Base-by-base conservation (phyloP, 2,888 invertebrate species). In the Noctua pronuba region DNA sequence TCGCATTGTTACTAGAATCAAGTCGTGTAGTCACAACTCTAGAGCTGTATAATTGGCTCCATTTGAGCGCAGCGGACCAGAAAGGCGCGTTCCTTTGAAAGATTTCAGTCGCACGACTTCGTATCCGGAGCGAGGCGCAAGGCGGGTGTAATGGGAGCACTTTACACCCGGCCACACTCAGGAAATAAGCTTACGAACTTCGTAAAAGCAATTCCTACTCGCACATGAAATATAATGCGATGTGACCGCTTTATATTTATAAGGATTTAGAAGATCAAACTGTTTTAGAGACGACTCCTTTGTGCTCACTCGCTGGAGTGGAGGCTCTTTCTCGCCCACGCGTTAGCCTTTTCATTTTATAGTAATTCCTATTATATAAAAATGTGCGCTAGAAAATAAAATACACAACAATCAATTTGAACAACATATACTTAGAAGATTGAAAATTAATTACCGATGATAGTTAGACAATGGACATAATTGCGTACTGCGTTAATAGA, bases 121-220 rank as follows among this genome's bases (percentile, higher is more conserved):
- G 91, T 88, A 94, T 94, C 94, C 93, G 92, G 84, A 76, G 87
- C 85, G 89, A 85, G 87, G 88, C 80, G 89, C 82, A 88, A 89
- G 90, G 86, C 88, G 92, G 90, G 91, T 87, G 92, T 96, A 96
- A 96, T 96, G 96, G 96, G 92, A 94, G 94, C 96, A 96, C 96
- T 96, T 96, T 95, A 95, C 95, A 91, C 95, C 93, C 95, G 91
- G 92, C 94, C 94, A 94, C 94, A 94, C 94, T 92, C 95, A 95
- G 96, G 96, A 96, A 96, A 96, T 96, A 96, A 96, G 96, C 96
- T 96, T 95, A 95, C 94, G 94, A 96, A 96, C 95, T 96, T 94
- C 94, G 93, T 96, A 96, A 96, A 96, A 96, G 96, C 96, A 95
- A 96, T 96, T 96, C 92, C 94, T 92, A 88, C 94, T 95, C 95